Conservation (phyloP, 2,888 invertebrate species). For the Andricus curvator region DNA sequence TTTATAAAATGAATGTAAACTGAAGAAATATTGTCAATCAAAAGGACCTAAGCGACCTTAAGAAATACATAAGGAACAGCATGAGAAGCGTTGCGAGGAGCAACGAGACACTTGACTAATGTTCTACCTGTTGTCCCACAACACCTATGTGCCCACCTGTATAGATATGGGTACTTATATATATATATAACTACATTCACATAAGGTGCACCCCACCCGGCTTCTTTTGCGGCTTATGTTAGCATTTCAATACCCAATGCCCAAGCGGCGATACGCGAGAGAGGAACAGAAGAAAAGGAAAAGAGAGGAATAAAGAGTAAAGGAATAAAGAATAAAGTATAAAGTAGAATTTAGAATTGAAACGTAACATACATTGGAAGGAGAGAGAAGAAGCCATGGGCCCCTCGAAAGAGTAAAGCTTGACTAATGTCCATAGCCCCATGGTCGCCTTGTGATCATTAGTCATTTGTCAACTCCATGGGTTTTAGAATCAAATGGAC, state of each 20-base stretch:
- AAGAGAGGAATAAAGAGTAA: constrained; percentile 27
- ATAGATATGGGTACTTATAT: constrained; percentile 1
- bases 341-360: constrained; percentile 34
- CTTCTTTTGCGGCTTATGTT: constrained; percentile 58
- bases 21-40: not conserved
- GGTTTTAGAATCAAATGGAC: constrained; percentile 33
- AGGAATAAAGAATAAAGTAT: not conserved
- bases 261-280: constrained; percentile 45
- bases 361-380: constrained; percentile 8
- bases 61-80: constrained; percentile 55
- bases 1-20: not conserved
- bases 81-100: constrained; percentile 49
- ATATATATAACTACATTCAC: constrained; percentile 10
- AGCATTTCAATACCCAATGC: constrained; percentile 70
- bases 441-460: constrained; percentile 69
- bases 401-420: constrained; percentile 67
- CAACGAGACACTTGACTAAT: constrained; percentile 74
- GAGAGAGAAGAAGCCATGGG: constrained; percentile 4
- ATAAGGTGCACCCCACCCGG: constrained; percentile 44
- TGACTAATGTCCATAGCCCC: constrained; percentile 70
- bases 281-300: constrained; percentile 27
- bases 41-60: constrained; percentile 58
- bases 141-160: constrained; percentile 68
- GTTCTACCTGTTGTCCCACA: constrained; percentile 74
- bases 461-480: constrained; percentile 69